phyloP scores from a whole-genome alignment of 1,140 invertebrate genomes.

The Cydia fagiglandana region DNA sequence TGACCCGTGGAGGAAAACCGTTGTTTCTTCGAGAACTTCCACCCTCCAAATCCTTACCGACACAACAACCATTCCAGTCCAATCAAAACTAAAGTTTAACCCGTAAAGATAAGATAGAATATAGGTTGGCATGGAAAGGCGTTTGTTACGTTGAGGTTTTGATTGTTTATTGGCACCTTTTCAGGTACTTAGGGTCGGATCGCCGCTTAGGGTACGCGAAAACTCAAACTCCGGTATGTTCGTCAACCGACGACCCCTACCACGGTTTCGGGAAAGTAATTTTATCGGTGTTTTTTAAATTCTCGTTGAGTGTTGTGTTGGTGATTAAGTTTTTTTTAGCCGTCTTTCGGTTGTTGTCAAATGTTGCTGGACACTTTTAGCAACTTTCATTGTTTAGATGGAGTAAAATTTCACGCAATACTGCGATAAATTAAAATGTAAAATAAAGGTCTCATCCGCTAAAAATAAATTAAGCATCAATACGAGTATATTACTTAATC shows the following conservation, averaged over 20 bases:
- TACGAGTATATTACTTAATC: too few species aligned
- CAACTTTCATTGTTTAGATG: too few species aligned
- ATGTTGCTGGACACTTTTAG: too few species aligned
- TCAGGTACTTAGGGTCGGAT: constrained; percentile 66
- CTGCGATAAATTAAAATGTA: too few species aligned
- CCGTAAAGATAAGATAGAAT: constrained; percentile 31
- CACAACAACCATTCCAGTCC: neutral
- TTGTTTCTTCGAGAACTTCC: constrained; percentile 62
- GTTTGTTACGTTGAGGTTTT: constrained; percentile 40
- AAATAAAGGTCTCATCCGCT: too few species aligned
- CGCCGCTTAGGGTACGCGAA: constrained; percentile 51
- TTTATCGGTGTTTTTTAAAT: neutral
- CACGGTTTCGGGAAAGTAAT: constrained; percentile 20
- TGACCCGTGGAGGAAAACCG: constrained; percentile 65
- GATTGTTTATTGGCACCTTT: constrained; percentile 66
- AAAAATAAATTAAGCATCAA: too few species aligned
- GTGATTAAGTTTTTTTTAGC: too few species aligned
- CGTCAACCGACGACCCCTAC: constrained; percentile 47
- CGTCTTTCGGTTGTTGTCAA: too few species aligned
- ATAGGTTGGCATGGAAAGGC: constrained; percentile 12
- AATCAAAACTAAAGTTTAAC: constrained; percentile 26
- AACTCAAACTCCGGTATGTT: constrained; percentile 49
- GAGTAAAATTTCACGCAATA: too few species aligned
- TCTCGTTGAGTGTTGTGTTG: neutral
- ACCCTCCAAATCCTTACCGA: constrained; percentile 34